These are phyloP conservation scores for Mellilla xanthometata DNA, from an alignment of 2,888 invertebrate genomes.

Conservation along the genomic window DNA sequence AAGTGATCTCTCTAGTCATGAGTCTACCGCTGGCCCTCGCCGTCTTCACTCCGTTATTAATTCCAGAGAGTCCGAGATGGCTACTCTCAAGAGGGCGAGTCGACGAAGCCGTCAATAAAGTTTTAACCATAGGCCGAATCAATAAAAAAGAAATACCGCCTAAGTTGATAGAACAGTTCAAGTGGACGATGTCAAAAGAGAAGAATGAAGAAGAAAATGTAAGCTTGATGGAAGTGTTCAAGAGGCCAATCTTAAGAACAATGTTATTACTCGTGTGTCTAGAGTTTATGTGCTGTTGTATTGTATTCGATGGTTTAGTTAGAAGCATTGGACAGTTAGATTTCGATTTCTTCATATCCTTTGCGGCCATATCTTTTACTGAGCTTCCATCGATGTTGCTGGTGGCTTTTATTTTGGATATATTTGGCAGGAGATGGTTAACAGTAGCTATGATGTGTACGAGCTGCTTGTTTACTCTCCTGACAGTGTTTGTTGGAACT, in stretches of 20 bases:
- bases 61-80: conserved; percentile 63
- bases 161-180: conserved; percentile 53
- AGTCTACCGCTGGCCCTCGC: conserved; percentile 51
- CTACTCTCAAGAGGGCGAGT: conserved; percentile 53
- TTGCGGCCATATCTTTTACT: conserved; percentile 54
- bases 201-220: conserved; percentile 38
- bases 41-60: conserved; percentile 46
- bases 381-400: conserved; percentile 55
- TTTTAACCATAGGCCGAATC: conserved; percentile 49
- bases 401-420: conserved; percentile 53
- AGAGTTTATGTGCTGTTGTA: conserved; percentile 50
- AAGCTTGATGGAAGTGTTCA: conserved; percentile 48
- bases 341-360: conserved; percentile 58
- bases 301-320: conserved; percentile 54
- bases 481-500: conserved; percentile 43
- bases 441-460: conserved; percentile 41
- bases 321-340: conserved; percentile 51
- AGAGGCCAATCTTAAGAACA: conserved; percentile 47
- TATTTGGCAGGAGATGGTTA: conserved; percentile 56
- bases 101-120: conserved; percentile 52
- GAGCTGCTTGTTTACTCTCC: conserved; percentile 46
- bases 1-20: conserved; percentile 51
- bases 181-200: conserved; percentile 31
- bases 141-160: conserved; percentile 51
- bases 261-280: conserved; percentile 49